Evolutionary conservation across 2,113 vertebrate genomes (phyloP), one percentile per base, ranked within the genome.

Genomic region (Mystacornis crossleyi): DNA sequence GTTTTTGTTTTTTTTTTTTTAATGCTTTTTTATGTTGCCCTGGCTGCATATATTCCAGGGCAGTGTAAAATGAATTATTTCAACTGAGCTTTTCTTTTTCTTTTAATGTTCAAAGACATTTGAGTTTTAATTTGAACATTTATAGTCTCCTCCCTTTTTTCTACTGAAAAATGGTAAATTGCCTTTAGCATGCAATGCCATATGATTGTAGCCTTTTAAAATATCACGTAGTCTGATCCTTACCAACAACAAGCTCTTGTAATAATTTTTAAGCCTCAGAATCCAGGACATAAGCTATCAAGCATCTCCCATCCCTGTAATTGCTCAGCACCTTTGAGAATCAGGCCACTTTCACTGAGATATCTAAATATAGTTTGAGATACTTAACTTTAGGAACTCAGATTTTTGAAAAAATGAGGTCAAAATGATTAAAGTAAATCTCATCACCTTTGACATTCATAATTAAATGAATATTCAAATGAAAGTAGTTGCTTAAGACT

Each of bases 321-420:
- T 93, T 89, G 85, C 67, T 95, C 69, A 89, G 64, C 73, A 93
- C 60, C 75, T 96, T 83, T 51, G 55, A 92, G 89, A 93, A 95
- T 50, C 72, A 89, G 90, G 75, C 19, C 71, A 60, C 43, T 89
- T 94, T 83, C 55, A 73, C 57, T 13, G 12, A 78, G 25, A 64
- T 57, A 23, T 26, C 88, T 89, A 96, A 95, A 95, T 81, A 79
- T 69, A 89, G 48, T 48, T 92, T 86, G 53, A 81, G 93, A 78
- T 43, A 77, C n/a, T 87, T 90, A 80, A 85, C 38, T 86, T 90
- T 8, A 89, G 40, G 50, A 80, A 54, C 23, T 40, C 19, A 10
- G 20, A 58, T 62, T 58, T 73, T 60, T 66, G 25, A 26, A 70
- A 64, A 90, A 91, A 74, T 7, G 0, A 78, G 82, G 72, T 80